Evolutionary conservation across 2,888 invertebrate species (phyloP).

Genomic region (Antheraea assamensis): DNA sequence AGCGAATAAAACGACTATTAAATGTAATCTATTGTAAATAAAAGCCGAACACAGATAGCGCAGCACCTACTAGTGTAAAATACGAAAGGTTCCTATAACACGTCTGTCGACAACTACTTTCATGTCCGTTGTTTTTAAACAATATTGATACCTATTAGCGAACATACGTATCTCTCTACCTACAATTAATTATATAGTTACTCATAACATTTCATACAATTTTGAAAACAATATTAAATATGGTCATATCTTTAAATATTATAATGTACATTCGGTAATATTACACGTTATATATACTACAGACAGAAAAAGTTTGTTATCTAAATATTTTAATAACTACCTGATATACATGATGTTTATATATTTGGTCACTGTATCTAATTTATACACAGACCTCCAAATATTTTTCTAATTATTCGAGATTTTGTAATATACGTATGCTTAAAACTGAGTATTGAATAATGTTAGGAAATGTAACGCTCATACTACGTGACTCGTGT

Average conservation of each 20-base stretch:
- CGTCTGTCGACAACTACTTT: not conserved
- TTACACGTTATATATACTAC: not conserved
- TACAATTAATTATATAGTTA: not conserved
- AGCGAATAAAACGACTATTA: not conserved
- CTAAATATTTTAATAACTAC: not conserved
- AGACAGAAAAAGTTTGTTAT: not conserved
- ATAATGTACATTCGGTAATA: not conserved
- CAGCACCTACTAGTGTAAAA: not conserved
- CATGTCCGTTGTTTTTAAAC: not conserved
- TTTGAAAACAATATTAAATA: too few species aligned
- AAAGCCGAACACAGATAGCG: not conserved
- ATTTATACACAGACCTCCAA: not conserved
- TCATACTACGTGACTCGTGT: too few species aligned
- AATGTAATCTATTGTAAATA: not conserved
- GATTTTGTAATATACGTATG: not conserved
- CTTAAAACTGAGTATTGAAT: not conserved
- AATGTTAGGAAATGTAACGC: too few species aligned
- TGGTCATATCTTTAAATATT: too few species aligned
- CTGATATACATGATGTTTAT: not conserved
- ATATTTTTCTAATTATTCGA: constrained; percentile 2
- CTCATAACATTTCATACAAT: not conserved
- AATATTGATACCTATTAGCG: not conserved
- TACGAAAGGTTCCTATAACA: not conserved
- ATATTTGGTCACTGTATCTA: constrained; percentile 11
- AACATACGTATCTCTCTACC: too few species aligned